These are phyloP conservation scores for Griposia aprilina DNA, from an alignment of 2,888 invertebrate genomes.

Conservation along the genomic window DNA sequence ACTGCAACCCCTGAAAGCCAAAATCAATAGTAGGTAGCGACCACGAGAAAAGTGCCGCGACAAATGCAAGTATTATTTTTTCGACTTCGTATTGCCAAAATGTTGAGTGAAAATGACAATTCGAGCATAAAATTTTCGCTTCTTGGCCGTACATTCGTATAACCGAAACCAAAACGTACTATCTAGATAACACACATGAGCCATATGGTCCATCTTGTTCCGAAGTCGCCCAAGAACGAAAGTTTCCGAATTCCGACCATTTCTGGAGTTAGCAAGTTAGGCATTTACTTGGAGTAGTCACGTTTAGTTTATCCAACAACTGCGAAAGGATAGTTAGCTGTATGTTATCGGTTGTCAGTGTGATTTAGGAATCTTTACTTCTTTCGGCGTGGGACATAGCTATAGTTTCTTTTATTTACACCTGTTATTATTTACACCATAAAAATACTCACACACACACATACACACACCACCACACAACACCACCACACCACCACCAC, in stretches of 20 bases:
- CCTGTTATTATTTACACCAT: no score
- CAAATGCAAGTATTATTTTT: no score
- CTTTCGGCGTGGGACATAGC: no score
- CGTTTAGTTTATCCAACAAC: conserved; percentile 16
- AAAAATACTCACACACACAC: no score
- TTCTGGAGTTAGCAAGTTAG: conserved; percentile 28
- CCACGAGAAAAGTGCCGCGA: no score
- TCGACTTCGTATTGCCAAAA: no score
- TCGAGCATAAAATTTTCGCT: not conserved
- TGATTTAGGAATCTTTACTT: not conserved
- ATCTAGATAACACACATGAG: not conserved
- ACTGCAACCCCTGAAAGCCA: not conserved
- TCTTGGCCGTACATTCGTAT: not conserved
- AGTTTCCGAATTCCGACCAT: conserved; percentile 27
- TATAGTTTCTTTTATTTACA: no score
- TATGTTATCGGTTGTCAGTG: conserved; percentile 1
- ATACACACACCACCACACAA: no score
- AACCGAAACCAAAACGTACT: not conserved
- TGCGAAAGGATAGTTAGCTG: not conserved
- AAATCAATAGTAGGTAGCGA: not conserved
- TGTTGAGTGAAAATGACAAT: no score
- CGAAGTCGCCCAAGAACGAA: conserved; percentile 15
- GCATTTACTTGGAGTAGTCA: conserved; percentile 12
- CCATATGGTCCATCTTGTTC: not conserved
- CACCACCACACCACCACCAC: no score